These are phyloP conservation scores for Heteronetta atricapilla DNA, from an alignment of 2,113 vertebrate species.

Conservation along the genomic window DNA sequence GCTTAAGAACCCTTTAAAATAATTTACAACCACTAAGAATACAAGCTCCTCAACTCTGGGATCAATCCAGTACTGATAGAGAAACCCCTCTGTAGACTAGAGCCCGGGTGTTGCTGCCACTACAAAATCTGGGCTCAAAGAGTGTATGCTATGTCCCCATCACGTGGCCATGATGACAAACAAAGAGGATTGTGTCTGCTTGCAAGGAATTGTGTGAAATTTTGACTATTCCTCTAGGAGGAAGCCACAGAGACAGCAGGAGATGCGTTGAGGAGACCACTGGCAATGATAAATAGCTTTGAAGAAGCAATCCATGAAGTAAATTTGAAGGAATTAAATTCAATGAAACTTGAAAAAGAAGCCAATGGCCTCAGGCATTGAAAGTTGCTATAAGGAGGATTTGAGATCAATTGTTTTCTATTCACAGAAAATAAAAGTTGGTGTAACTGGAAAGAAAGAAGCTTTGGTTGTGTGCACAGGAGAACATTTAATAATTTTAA, in stretches of 20 bases:
- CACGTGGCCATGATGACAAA: neutral
- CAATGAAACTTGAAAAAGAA: neutral
- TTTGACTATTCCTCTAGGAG: neutral
- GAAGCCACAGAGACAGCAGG: neutral
- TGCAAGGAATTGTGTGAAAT: neutral
- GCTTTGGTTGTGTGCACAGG: neutral
- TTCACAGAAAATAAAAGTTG: neutral
- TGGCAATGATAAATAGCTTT: neutral
- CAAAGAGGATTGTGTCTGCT: neutral
- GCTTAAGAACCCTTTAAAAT: neutral
- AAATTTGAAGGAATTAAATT: neutral
- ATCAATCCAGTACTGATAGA: neutral
- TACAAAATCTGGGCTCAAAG: neutral
- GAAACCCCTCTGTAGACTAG: neutral
- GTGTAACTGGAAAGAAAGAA: neutral
- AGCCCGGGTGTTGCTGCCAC: neutral
- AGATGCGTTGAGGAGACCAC: neutral
- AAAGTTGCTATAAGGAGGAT: neutral
- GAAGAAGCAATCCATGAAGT: neutral
- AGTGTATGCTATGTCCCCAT: neutral
- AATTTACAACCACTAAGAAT: neutral
- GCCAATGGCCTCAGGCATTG: neutral
- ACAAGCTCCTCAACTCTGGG: neutral
- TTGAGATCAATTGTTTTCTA: neutral
- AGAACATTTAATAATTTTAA: neutral